phyloP scores from a whole-genome alignment of 1,140 invertebrate species.

The Euura saliciscinereae region DNA sequence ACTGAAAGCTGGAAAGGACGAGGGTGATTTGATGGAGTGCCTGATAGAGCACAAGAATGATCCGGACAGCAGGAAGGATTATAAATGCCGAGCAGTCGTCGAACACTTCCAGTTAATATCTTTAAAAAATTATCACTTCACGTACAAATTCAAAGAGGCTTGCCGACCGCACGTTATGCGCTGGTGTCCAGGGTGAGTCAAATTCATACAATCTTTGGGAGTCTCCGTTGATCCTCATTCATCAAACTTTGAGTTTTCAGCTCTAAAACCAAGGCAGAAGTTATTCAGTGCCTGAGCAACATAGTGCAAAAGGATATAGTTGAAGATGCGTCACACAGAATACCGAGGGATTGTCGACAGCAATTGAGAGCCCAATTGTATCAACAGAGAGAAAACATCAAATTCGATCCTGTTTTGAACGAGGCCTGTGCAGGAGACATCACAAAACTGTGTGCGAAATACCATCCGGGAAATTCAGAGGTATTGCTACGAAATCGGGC shows the following conservation, averaged over 20 bases:
- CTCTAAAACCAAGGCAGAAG: conserved; percentile 82
- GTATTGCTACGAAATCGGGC: conserved; percentile 57
- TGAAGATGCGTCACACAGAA: conserved; percentile 73
- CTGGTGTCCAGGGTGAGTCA: conserved; percentile 72
- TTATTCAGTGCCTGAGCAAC: conserved; percentile 90
- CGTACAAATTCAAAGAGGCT: conserved; percentile 93
- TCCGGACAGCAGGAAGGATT: conserved; percentile 71
- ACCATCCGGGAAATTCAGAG: conserved; percentile 78
- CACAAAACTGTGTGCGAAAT: conserved; percentile 72
- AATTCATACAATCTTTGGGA: conserved; percentile 38
- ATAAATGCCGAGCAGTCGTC: conserved; percentile 90
- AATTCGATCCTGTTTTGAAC: conserved; percentile 82
- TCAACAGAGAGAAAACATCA: conserved; percentile 85
- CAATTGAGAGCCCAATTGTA: conserved; percentile 88
- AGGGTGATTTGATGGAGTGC: conserved; percentile 92
- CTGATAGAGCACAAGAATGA: conserved; percentile 93
- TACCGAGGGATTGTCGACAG: conserved; percentile 85
- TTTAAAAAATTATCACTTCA: conserved; percentile 93
- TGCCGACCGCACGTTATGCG: conserved; percentile 84
- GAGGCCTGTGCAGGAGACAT: conserved; percentile 80
- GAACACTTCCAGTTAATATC: conserved; percentile 94
- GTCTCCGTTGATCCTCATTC: background rate
- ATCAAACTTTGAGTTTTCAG: conserved; percentile 24
- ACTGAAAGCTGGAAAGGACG: conserved; percentile 73
- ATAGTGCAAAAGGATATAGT: conserved; percentile 90